Conservation (phyloP, 2,797 vertebrate genomes). For the Notamacropus eugenii region DNA sequence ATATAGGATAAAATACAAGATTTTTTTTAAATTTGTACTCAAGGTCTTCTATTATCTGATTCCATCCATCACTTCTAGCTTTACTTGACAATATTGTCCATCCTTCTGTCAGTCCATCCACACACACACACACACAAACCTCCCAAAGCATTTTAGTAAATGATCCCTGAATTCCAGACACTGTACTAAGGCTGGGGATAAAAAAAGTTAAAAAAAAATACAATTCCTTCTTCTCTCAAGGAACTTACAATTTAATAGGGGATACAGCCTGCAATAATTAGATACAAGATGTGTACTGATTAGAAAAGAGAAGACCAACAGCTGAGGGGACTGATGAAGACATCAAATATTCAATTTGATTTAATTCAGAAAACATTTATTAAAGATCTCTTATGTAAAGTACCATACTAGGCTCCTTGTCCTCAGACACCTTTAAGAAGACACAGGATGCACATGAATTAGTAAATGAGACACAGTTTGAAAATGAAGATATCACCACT, state of each 20-base stretch:
- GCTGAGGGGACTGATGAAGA: neutral
- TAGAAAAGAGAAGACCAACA: neutral
- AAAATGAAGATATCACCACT: neutral
- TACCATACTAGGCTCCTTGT: neutral
- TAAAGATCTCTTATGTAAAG: neutral
- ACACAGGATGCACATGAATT: neutral
- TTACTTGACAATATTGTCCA: neutral
- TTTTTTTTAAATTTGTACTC: neutral
- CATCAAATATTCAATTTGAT: neutral
- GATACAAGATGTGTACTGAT: neutral
- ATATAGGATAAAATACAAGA: neutral
- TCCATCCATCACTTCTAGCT: neutral
- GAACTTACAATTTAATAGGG: neutral
- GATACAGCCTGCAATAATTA: neutral
- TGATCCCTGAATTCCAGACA: neutral
- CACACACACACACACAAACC: neutral
- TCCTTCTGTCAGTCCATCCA: neutral
- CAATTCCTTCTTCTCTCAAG: neutral
- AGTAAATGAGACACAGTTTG: neutral
- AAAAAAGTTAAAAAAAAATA: neutral
- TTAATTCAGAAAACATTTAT: neutral
- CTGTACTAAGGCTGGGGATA: neutral
- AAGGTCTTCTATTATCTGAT: neutral
- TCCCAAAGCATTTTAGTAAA: neutral
- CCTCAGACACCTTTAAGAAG: neutral